These are phyloP conservation scores for Sebastiscus tertius DNA, from an alignment of 2,797 vertebrate genomes.

Conservation along the genomic window DNA sequence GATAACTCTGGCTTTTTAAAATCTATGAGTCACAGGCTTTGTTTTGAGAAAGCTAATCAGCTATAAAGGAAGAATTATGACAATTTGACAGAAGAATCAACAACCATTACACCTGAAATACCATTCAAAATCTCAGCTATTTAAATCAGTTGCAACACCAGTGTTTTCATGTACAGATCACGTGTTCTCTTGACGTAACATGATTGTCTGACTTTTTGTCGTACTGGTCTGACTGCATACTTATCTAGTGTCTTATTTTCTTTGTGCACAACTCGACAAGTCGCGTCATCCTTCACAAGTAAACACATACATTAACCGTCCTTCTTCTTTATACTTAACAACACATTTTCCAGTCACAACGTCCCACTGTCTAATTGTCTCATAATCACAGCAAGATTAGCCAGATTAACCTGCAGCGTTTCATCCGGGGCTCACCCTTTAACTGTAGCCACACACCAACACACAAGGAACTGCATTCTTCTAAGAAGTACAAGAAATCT, in stretches of 20 bases:
- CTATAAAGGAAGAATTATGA: background rate
- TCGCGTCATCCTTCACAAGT: background rate
- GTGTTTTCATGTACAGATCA: background rate
- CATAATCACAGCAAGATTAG: slow-evolving; percentile 1
- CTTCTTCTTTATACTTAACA: slow-evolving; percentile 5
- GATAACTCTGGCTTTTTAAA: background rate
- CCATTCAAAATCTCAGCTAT: background rate
- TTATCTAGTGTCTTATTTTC: slow-evolving; percentile 13
- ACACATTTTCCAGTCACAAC: background rate
- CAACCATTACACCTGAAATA: background rate
- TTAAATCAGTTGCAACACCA: background rate
- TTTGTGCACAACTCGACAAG: background rate
- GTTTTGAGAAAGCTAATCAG: background rate
- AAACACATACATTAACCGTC: slow-evolving; percentile 27
- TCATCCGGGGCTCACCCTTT: slow-evolving; percentile 3
- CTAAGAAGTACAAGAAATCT: background rate
- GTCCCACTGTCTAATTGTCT: background rate
- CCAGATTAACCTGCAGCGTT: background rate
- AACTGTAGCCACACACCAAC: background rate
- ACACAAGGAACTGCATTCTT: slow-evolving; percentile 16
- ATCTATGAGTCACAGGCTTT: background rate
- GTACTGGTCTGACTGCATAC: slow-evolving; percentile 68
- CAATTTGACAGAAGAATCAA: background rate
- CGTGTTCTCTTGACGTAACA: background rate
- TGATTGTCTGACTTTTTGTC: slow-evolving; percentile 15